A percentile compares a stretch with the other conserved stretches of the same genome.
These are phyloP conservation scores for Redunca redunca DNA, from an alignment of 2,113 vertebrate species.

Conservation along the genomic window DNA sequence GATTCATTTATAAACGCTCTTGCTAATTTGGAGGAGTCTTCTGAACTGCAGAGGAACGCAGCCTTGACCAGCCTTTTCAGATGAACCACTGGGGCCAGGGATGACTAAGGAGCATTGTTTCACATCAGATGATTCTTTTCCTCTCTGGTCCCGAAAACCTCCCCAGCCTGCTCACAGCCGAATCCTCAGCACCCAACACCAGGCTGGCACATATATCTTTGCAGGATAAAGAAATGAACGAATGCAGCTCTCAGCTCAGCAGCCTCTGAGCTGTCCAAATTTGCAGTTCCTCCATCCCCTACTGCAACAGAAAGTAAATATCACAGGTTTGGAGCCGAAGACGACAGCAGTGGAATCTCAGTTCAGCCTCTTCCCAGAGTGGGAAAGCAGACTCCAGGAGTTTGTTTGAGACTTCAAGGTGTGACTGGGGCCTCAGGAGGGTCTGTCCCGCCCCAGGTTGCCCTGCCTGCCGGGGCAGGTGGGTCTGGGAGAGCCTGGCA, in stretches of 20 bases:
- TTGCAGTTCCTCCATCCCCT: neutral
- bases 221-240: neutral
- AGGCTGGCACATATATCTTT: neutral
- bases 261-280: neutral
- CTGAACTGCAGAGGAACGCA: neutral
- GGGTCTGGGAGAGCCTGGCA: neutral
- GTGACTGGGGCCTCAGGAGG: neutral
- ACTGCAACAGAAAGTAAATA: accelerated
- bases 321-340: neutral
- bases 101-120: neutral
- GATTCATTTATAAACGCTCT: neutral
- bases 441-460: neutral
- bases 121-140: neutral
- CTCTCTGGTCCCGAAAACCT: neutral
- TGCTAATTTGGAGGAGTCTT: no score
- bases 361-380: neutral
- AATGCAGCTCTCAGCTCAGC: neutral
- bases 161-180: neutral
- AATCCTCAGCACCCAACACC: neutral
- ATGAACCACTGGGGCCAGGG: neutral
- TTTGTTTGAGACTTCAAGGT: neutral
- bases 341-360: neutral
- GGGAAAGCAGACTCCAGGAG: neutral
- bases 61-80: neutral
- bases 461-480: neutral